Conservation (phyloP, 2,888 invertebrate genomes). For the Kuschelorhynchus macadamiae region DNA sequence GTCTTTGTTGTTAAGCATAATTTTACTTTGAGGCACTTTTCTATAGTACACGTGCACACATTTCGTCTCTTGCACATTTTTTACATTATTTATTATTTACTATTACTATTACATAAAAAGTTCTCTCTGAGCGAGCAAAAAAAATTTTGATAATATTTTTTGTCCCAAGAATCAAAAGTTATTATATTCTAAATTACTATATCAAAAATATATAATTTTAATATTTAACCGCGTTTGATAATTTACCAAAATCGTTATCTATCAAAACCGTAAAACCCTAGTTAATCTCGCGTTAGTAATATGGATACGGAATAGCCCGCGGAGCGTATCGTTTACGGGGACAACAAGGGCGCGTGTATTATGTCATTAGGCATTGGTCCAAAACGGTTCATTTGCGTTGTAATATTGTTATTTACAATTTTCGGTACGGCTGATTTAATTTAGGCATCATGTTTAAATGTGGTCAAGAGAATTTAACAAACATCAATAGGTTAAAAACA, state of each 20-base stretch:
- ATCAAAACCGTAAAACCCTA: slow-evolving; percentile 25
- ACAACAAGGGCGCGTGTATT: slow-evolving; percentile 33
- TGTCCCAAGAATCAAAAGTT: no score
- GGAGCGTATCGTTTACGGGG: slow-evolving; percentile 29
- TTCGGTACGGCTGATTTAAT: slow-evolving; percentile 14
- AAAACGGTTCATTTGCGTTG: slow-evolving; percentile 22
- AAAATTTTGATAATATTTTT: no score
- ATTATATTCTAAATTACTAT: no score
- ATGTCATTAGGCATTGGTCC: slow-evolving; percentile 18
- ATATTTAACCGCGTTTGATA: no score
- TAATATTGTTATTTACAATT: slow-evolving; percentile 36
- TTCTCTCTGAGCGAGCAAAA: no score
- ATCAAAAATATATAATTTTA: no score
- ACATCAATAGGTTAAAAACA: slow-evolving; percentile 1
- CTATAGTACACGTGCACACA: no score
- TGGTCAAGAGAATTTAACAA: slow-evolving; percentile 18
- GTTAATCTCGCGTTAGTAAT: slow-evolving; percentile 30
- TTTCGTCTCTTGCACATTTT: no score
- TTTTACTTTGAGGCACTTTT: no score
- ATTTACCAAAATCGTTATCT: slow-evolving; percentile 14
- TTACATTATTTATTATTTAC: no score
- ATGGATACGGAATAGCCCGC: slow-evolving; percentile 20
- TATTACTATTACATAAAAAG: no score
- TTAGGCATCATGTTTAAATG: slow-evolving; percentile 28
- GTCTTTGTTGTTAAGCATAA: no score